Evolutionary conservation across 1,140 invertebrate genomes (phyloP).

Genomic region (Hesperophylax magnus): DNA sequence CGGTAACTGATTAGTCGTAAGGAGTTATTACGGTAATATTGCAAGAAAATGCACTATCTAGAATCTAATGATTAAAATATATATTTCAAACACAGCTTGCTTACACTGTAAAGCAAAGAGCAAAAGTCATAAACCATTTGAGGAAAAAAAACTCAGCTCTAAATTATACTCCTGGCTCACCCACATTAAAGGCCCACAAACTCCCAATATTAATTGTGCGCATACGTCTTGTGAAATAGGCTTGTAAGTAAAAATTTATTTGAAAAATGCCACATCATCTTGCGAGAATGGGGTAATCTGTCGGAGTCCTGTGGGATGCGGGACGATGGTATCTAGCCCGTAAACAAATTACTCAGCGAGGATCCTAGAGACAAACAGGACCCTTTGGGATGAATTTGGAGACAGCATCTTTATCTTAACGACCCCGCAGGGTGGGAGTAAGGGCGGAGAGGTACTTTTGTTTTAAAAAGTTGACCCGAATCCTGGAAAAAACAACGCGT

Average conservation of each 20-base stretch:
- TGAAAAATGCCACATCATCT: conserved; percentile 29
- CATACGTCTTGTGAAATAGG: neutral
- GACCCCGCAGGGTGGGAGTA: conserved; percentile 27
- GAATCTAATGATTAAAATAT: no score
- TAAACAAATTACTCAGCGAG: conserved; percentile 50
- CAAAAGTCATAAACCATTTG: no score
- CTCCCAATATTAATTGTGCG: neutral
- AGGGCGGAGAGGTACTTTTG: neutral
- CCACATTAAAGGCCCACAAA: no score
- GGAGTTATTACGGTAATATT: no score
- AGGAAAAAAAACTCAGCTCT: no score
- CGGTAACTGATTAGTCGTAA: no score
- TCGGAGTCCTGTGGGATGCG: conserved; percentile 22
- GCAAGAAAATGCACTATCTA: no score
- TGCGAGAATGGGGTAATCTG: conserved; percentile 30
- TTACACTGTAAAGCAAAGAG: no score
- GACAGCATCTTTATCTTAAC: conserved; percentile 51
- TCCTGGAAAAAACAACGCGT: no score
- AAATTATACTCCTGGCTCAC: no score
- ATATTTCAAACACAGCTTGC: no score
- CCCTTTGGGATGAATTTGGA: conserved; percentile 40
- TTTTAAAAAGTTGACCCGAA: conserved; percentile 1
- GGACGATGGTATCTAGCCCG: conserved; percentile 37
- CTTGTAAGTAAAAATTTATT: neutral
- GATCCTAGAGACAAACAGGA: conserved; percentile 25